A percentile compares a stretch with the other conserved stretches of the same genome.
These are phyloP conservation scores for Erpornis zantholeuca DNA, from an alignment of 2,113 vertebrate species.

Conservation along the genomic window DNA sequence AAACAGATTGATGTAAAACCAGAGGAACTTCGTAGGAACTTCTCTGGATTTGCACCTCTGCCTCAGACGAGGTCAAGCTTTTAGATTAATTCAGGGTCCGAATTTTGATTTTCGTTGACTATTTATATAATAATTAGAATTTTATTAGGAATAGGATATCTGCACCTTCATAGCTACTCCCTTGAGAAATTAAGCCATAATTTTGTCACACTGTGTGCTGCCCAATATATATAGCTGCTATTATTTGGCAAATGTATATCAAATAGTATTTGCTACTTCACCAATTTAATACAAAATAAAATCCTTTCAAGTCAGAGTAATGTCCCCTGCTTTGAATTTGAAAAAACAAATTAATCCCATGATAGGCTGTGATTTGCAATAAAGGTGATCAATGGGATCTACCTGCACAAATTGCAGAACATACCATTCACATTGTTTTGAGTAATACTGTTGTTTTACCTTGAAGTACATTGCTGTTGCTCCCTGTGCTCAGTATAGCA, in stretches of 20 bases:
- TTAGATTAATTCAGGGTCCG: neutral
- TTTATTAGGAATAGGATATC: neutral
- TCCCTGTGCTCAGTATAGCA: conserved; percentile 13
- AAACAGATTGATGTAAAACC: neutral
- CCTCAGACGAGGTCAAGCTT: neutral
- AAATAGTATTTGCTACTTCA: neutral
- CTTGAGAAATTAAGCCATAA: neutral
- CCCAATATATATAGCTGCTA: neutral
- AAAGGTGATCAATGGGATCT: conserved; percentile 53
- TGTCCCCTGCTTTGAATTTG: conserved; percentile 20
- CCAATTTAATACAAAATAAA: conserved; percentile 4
- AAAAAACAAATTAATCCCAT: conserved; percentile 22
- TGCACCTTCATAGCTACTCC: neutral
- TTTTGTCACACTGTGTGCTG: neutral
- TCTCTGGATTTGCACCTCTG: neutral
- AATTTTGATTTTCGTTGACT: neutral
- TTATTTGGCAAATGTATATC: neutral
- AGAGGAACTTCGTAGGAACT: neutral
- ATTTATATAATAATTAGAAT: neutral
- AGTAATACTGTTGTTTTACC: conserved; percentile 39
- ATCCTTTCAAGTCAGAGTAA: conserved; percentile 6
- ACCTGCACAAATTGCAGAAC: conserved; percentile 28
- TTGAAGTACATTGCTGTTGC: conserved; percentile 21
- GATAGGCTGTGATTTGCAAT: conserved; percentile 37
- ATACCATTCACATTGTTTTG: neutral